These are phyloP conservation scores for Augochlora pura DNA, from an alignment of 1,140 invertebrate species.

Conservation along the genomic window DNA sequence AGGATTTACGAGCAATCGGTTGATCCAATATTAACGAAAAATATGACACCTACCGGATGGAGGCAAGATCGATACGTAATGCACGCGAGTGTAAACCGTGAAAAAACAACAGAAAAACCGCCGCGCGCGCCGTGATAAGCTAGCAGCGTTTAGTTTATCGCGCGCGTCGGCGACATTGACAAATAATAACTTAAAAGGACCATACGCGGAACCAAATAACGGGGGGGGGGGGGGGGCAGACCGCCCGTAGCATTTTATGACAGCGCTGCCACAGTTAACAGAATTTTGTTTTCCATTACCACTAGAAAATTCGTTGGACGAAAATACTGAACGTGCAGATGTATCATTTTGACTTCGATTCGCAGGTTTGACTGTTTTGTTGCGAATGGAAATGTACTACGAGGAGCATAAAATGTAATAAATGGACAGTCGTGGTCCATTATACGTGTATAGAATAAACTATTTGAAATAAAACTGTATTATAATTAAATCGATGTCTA, in stretches of 20 bases:
- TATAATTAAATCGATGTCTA: no score
- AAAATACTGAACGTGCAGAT: no score
- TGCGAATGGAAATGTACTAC: no score
- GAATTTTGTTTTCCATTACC: not conserved
- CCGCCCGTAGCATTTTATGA: not conserved
- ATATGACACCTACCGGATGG: constrained; percentile 19
- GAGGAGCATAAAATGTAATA: no score
- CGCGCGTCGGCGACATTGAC: constrained; percentile 20
- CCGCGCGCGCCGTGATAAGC: constrained; percentile 30
- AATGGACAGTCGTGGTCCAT: no score
- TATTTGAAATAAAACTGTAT: no score
- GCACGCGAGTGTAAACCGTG: constrained; percentile 11
- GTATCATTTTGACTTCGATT: no score
- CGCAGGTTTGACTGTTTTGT: no score
- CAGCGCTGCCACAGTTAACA: not conserved
- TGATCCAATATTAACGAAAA: constrained; percentile 26
- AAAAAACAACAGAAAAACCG: constrained; percentile 31
- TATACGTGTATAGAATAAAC: no score
- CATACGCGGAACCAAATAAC: constrained; percentile 15
- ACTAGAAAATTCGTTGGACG: no score
- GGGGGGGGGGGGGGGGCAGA: no score
- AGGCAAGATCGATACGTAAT: constrained; percentile 26
- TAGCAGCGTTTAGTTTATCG: constrained; percentile 36
- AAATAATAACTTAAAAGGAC: constrained; percentile 27
- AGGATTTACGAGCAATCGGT: constrained; percentile 21